These are phyloP conservation scores for Drosophila kurseongensis DNA, from an alignment of 1,140 invertebrate genomes.

Conservation along the genomic window DNA sequence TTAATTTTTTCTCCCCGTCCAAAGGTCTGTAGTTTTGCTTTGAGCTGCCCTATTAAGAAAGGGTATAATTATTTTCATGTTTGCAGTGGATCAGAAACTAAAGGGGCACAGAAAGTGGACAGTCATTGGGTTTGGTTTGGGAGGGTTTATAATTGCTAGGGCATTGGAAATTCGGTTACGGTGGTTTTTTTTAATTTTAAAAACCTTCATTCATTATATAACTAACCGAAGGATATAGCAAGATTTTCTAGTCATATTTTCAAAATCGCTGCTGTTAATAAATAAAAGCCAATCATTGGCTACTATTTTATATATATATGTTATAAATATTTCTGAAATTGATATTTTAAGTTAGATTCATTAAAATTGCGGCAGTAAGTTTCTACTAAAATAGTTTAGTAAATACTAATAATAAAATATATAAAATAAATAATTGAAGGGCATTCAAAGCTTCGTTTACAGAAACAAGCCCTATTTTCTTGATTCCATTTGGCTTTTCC, in stretches of 20 bases:
- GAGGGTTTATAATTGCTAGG: slow-evolving; percentile 1
- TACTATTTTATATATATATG: too few relatives aligned
- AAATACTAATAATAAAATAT: not conserved
- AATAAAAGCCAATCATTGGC: too few relatives aligned
- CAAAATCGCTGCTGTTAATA: too few relatives aligned
- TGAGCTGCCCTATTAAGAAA: slow-evolving; percentile 17
- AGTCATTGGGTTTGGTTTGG: slow-evolving; percentile 21
- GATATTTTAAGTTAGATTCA: too few relatives aligned
- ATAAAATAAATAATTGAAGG: not conserved
- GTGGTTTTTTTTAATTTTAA: not conserved
- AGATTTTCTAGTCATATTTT: too few relatives aligned
- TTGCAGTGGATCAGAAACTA: not conserved
- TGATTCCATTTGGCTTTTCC: slow-evolving; percentile 48
- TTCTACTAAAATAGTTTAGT: not conserved
- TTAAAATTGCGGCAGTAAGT: too few relatives aligned
- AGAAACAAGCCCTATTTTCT: not conserved
- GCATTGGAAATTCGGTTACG: not conserved
- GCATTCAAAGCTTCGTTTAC: not conserved
- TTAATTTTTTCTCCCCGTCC: slow-evolving; percentile 63
- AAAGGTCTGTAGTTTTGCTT: slow-evolving; percentile 5
- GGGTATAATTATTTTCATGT: slow-evolving; percentile 46
- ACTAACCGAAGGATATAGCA: too few relatives aligned
- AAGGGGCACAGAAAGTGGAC: slow-evolving; percentile 16
- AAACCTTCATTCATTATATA: not conserved
- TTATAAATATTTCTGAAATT: too few relatives aligned